Evolutionary conservation across 2,797 vertebrate genomes (phyloP).

Genomic region (Nasua narica): DNA sequence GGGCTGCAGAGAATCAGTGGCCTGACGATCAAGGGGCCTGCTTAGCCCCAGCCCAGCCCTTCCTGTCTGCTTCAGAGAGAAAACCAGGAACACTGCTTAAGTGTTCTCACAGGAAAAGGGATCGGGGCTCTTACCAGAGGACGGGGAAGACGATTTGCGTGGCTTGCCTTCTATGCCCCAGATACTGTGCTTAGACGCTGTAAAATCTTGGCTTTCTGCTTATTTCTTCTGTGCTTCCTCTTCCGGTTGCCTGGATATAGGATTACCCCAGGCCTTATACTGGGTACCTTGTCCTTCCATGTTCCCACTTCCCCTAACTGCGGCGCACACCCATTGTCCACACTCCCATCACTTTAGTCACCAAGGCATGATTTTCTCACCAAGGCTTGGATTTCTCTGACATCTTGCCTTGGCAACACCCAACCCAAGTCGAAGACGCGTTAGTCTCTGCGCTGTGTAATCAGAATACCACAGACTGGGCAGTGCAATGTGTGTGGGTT

Average conservation of each 20-base stretch:
- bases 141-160: rapidly evolving
- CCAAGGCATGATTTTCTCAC: too few relatives aligned
- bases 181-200: not conserved
- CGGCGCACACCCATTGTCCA: not conserved
- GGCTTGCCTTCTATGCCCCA: too few relatives aligned
- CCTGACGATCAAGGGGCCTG: not conserved
- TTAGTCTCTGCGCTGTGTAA: not conserved
- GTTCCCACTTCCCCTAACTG: not conserved
- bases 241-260: not conserved
- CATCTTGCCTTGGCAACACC: not conserved
- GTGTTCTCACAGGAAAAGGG: not conserved
- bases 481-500: not conserved
- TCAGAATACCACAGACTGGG: not conserved
- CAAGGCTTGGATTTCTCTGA: not conserved
- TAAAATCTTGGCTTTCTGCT: not conserved
- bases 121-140: not conserved
- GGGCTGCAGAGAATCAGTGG: not conserved
- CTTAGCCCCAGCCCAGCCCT: not conserved
- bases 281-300: too few relatives aligned
- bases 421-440: not conserved
- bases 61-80: not conserved
- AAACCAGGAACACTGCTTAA: not conserved
- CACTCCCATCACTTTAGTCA: not conserved
- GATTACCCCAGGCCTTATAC: not conserved
- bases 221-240: not conserved